phyloP scores from a whole-genome alignment of 2,888 invertebrate species.

The Tolmerus cingulatus region DNA sequence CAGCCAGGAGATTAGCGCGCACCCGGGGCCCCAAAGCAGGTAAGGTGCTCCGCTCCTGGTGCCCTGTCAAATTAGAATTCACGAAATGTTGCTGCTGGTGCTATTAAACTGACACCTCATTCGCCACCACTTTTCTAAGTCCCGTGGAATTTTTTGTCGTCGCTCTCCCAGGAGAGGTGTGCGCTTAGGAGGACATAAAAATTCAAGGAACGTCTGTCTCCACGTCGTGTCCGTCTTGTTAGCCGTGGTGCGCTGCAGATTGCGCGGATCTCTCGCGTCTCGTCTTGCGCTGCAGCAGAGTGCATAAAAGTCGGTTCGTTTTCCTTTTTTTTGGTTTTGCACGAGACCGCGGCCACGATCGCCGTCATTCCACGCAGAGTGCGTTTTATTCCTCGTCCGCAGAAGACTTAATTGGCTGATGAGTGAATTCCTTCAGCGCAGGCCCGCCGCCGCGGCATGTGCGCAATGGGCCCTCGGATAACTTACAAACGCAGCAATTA shows the following conservation, averaged over 20 bases:
- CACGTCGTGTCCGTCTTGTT: conserved; percentile 38
- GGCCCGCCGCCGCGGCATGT: conserved; percentile 2
- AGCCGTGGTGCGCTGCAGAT: background rate
- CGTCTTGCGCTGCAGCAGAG: background rate
- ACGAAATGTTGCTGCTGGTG: conserved; percentile 55
- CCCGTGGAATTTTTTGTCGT: conserved; percentile 1
- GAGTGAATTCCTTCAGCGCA: conserved; percentile 37
- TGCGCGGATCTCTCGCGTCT: background rate
- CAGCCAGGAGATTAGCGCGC: background rate
- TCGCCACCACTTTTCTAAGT: conserved; percentile 39
- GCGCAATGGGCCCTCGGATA: conserved; percentile 20
- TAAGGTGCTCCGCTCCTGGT: background rate
- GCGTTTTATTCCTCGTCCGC: conserved; percentile 14
- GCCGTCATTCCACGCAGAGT: conserved; percentile 21
- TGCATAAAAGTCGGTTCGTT: background rate
- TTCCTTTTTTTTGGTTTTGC: background rate
- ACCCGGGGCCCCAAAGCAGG: background rate
- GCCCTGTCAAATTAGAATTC: conserved; percentile 59
- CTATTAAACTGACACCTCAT: conserved; percentile 43
- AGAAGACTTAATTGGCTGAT: conserved; percentile 39
- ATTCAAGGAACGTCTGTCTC: conserved; percentile 41
- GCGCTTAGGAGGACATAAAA: conserved; percentile 36
- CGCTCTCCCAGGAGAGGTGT: conserved; percentile 36
- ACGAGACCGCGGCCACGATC: background rate
- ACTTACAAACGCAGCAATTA: conserved; percentile 41